These are phyloP conservation scores for Drosophila macrothrix DNA, from an alignment of 2,888 invertebrate genomes.

Conservation along the genomic window DNA sequence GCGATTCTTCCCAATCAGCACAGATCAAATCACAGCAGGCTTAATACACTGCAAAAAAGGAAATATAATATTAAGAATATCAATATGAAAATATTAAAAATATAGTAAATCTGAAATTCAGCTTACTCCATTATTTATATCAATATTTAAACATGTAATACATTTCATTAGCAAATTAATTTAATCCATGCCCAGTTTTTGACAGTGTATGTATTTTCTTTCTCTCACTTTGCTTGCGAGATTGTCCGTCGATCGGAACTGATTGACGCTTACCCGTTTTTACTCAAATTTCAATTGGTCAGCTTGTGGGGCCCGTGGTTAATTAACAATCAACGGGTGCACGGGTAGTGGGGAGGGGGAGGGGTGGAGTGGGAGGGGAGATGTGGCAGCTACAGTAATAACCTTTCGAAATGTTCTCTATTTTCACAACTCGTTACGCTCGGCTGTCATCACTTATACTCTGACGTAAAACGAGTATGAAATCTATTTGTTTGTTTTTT, in stretches of 20 bases:
- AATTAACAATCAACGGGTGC: conserved; percentile 24
- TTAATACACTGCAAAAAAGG: not conserved
- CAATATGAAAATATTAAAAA: not conserved
- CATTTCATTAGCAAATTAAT: not conserved
- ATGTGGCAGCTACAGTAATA: conserved; percentile 7
- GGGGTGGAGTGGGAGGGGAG: not conserved
- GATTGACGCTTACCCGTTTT: conserved; percentile 47
- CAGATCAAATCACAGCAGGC: conserved; percentile 43
- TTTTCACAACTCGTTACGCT: conserved; percentile 27
- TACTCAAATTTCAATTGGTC: conserved; percentile 58
- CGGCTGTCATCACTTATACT: not conserved
- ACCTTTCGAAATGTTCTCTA: conserved; percentile 8
- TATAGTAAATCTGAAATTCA: not conserved
- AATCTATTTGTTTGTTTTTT: not conserved
- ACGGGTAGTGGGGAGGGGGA: not conserved
- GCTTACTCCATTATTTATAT: not conserved
- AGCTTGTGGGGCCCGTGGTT: conserved; percentile 40
- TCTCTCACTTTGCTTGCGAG: not conserved
- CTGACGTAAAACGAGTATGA: conserved; percentile 17
- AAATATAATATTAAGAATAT: not conserved
- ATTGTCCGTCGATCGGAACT: conserved; percentile 49
- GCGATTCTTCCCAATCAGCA: conserved; percentile 45
- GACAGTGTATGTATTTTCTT: not conserved
- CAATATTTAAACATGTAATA: not conserved
- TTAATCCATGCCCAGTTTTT: not conserved